Base-by-base conservation (phyloP, 2,797 vertebrate genomes). In the Spheniscus humboldti region DNA sequence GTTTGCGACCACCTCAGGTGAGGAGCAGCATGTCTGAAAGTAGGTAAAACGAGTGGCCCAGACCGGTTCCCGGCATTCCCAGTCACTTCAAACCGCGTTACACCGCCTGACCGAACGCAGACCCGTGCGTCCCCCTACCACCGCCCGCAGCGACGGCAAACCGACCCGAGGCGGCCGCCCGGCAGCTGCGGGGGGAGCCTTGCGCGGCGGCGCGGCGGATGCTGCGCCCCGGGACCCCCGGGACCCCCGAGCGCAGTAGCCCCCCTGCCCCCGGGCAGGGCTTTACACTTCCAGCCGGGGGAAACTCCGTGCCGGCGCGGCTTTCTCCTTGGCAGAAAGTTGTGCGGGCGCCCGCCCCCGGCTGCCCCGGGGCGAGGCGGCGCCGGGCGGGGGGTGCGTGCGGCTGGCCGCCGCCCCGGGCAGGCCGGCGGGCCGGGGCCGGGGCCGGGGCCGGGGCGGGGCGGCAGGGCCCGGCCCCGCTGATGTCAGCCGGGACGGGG, bases 371-470 rank as follows among this genome's bases (percentile, higher is more conserved):
- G 30, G 55, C 45, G n/a, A 39, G 57, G 52, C 75, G 75, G 75
- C 64, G 85, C 28, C 17, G 53, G 9, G 35, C 23, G 47, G 59
- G 22, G 7, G 35, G 35, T 35, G 35, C 35, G 35, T 35, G 35
- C 35, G 35, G 35, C 35, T 35, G 35, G 35, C 35, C n/a, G n/a
- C n/a, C n/a, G n/a, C n/a, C n/a, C n/a, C n/a, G n/a, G n/a, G n/a
- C n/a, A n/a, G n/a, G n/a, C n/a, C n/a, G n/a, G 57, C 60, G 31
- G 64, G 41, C 69, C n/a, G 83, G 53, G 67, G 98, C n/a, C n/a
- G n/a, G n/a, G n/a, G n/a, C n/a, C n/a, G n/a, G n/a, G n/a, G n/a
- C n/a, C n/a, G n/a, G n/a, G n/a, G n/a, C n/a, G n/a, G n/a, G n/a
- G n/a, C n/a, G n/a, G n/a, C n/a, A n/a, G n/a, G n/a, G n/a, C n/a